Evolutionary conservation across 1,140 invertebrate genomes (phyloP).

Genomic region (Drosophila ohnishii): DNA sequence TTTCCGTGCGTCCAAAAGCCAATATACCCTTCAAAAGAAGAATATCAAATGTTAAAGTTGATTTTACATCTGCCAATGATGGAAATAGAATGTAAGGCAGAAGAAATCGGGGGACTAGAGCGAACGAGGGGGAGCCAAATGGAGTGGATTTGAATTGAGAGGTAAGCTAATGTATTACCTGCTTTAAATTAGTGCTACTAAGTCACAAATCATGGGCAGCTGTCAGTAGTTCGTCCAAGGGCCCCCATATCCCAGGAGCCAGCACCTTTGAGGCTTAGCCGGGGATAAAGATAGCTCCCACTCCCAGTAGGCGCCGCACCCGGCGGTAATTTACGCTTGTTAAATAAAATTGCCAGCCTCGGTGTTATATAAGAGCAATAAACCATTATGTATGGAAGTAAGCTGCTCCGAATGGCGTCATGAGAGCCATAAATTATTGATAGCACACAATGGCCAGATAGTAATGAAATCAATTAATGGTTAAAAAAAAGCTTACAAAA

Average conservation of each 20-base stretch:
- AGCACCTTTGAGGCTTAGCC: constrained; percentile 6
- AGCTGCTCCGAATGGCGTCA: constrained; percentile 61
- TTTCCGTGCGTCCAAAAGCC: background rate
- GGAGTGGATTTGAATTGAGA: background rate
- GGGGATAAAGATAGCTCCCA: constrained; percentile 12
- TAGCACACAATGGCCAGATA: constrained; percentile 34
- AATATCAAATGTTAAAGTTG: constrained; percentile 11
- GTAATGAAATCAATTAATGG: constrained; percentile 70
- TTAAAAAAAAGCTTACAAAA: constrained; percentile 45
- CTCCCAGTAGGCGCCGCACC: constrained; percentile 1
- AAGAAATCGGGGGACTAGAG: background rate
- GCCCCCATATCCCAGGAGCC: background rate
- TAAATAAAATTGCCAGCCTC: constrained; percentile 55
- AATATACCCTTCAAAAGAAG: background rate
- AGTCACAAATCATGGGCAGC: constrained; percentile 41
- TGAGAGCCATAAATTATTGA: constrained; percentile 71
- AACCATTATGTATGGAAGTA: constrained; percentile 59
- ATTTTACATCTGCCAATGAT: constrained; percentile 1
- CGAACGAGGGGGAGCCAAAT: background rate
- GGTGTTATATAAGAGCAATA: constrained; percentile 35
- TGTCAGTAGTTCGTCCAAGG: constrained; percentile 19
- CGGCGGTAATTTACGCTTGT: constrained; percentile 45
- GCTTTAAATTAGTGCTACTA: constrained; percentile 41
- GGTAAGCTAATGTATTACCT: constrained; percentile 37
- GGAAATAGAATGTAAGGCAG: constrained; percentile 23